Conservation (phyloP, 30 jellyfish, hydroid and myxozoan species). For the Cassiopea xamachana region DNA sequence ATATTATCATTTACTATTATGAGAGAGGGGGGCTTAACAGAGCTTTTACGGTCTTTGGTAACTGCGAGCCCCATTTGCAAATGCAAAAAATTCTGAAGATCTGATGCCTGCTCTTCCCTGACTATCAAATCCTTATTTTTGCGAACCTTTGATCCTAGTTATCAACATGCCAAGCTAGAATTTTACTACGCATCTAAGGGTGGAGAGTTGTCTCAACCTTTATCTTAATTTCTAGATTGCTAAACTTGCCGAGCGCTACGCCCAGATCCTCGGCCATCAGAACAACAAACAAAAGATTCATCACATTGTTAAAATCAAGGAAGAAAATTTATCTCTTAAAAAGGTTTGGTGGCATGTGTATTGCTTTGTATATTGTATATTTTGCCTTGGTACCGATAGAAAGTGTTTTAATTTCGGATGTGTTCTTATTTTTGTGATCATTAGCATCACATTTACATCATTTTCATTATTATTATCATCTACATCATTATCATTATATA, state of each 20-base stretch:
- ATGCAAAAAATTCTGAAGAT: too few relatives aligned
- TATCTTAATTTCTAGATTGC: constrained; percentile 54
- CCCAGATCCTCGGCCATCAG: constrained; percentile 94
- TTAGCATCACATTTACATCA: neutral
- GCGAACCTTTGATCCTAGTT: too few relatives aligned
- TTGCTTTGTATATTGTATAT: neutral
- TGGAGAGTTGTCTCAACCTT: neutral
- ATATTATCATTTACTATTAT: too few relatives aligned
- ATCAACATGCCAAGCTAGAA: neutral
- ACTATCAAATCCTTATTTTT: too few relatives aligned
- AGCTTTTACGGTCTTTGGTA: too few relatives aligned
- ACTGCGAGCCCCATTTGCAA: too few relatives aligned
- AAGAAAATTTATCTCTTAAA: constrained; percentile 81
- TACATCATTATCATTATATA: too few relatives aligned
- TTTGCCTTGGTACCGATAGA: too few relatives aligned
- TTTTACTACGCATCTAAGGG: neutral
- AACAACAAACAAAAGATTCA: constrained; percentile 94
- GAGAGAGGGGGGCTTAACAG: too few relatives aligned
- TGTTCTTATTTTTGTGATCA: neutral
- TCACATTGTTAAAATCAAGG: constrained; percentile 87
- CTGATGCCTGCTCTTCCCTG: too few relatives aligned
- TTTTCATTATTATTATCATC: neutral
- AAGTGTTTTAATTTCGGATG: neutral
- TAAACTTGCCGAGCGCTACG: constrained; percentile 88
- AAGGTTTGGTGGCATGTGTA: constrained; percentile 49